Conservation (phyloP, 64 coral and sea anemone species). For the Anthopleura sola region DNA sequence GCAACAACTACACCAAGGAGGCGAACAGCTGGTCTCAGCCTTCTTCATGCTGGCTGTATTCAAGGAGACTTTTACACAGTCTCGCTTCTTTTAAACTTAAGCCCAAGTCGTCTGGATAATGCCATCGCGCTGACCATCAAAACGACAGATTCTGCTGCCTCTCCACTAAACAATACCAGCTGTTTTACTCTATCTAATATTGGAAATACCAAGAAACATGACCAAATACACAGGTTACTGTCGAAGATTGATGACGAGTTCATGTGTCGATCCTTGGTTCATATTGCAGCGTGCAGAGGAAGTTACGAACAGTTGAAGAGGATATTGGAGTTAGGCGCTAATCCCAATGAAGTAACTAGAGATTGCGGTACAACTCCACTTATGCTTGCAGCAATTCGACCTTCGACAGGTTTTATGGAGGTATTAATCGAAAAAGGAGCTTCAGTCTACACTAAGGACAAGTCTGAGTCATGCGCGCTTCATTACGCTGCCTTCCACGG, state of each 20-base stretch:
- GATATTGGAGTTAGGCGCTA: constrained; percentile 48
- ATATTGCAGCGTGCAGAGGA: constrained; percentile 47
- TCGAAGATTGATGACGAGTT: constrained; percentile 24
- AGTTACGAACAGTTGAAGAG: constrained; percentile 50
- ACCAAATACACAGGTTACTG: constrained; percentile 30
- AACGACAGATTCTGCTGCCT: background rate
- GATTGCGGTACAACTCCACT: constrained; percentile 48
- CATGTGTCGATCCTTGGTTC: constrained; percentile 25
- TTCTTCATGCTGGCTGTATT: constrained; percentile 75
- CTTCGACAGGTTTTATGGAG: constrained; percentile 42
- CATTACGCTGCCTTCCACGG: constrained; percentile 75
- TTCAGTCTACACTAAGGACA: constrained; percentile 44
- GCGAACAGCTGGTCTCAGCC: constrained; percentile 48
- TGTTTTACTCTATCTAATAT: constrained; percentile 16
- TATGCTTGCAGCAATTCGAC: constrained; percentile 69
- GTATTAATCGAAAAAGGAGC: constrained; percentile 62
- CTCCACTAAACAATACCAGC: background rate
- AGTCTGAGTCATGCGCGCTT: constrained; percentile 51
- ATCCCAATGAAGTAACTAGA: constrained; percentile 42
- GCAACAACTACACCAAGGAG: constrained; percentile 21
- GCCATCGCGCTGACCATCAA: constrained; percentile 67
- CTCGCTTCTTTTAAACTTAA: constrained; percentile 52
- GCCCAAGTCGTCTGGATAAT: constrained; percentile 73
- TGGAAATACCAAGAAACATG: constrained; percentile 6
- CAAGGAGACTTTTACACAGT: constrained; percentile 67